Conservation (phyloP, 2,797 vertebrate genomes). For the Microctenopoma steveboyesi region DNA sequence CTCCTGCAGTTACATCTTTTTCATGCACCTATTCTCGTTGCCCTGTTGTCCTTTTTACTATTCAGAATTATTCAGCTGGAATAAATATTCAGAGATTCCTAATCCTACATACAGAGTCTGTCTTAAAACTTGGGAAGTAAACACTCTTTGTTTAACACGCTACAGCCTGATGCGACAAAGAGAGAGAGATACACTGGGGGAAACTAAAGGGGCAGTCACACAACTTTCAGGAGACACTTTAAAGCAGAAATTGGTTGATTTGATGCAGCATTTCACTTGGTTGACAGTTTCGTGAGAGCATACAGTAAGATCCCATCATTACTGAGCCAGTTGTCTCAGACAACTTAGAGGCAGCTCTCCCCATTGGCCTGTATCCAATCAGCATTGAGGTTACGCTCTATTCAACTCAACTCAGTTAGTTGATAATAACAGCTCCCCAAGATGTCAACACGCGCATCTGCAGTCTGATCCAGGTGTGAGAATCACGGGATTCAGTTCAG, state of each 20-base stretch:
- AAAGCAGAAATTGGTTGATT: constrained; percentile 31
- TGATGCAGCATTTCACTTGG: constrained; percentile 30
- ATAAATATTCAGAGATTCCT: constrained; percentile 19
- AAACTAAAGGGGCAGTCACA: constrained; percentile 12
- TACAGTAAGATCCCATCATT: constrained; percentile 39
- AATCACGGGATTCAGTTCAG: background rate
- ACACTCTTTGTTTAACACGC: constrained; percentile 15
- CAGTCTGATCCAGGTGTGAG: constrained; percentile 31
- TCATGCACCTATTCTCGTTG: constrained; percentile 9
- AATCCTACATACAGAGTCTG: background rate
- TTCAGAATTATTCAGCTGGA: constrained; percentile 17
- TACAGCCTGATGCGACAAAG: constrained; percentile 17
- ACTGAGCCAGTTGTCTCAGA: constrained; percentile 30
- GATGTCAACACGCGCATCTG: constrained; percentile 26
- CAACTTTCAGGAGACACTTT: constrained; percentile 28
- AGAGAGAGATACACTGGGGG: background rate
- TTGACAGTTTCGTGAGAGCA: constrained; percentile 36
- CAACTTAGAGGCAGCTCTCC: constrained; percentile 51
- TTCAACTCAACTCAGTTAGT: constrained; percentile 26
- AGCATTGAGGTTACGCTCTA: constrained; percentile 49
- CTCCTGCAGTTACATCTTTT: constrained; percentile 19
- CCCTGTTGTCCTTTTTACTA: constrained; percentile 8
- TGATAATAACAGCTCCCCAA: constrained; percentile 61
- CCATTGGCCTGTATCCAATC: constrained; percentile 48
- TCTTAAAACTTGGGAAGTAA: constrained; percentile 19